Evolutionary conservation across 1,140 invertebrate genomes (phyloP).

Genomic region (Scaptomyza graminum): DNA sequence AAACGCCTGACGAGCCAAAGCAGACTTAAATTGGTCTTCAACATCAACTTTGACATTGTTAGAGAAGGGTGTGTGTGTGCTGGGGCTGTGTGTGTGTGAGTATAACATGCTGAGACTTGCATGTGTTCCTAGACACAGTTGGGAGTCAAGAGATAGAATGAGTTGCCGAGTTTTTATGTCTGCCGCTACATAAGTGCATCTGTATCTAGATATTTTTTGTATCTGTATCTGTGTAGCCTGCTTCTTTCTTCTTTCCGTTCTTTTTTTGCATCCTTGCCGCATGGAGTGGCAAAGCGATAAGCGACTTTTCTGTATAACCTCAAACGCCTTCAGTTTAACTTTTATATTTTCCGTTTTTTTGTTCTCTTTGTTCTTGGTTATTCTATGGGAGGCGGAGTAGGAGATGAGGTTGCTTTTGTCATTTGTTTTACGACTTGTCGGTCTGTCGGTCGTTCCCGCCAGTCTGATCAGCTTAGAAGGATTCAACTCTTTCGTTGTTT

Average conservation of each 20-base stretch:
- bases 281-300: slow-evolving; percentile 19
- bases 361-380: not conserved
- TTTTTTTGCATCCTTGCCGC: not conserved
- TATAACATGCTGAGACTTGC: slow-evolving; percentile 15
- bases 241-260: not conserved
- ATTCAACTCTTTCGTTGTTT: not conserved
- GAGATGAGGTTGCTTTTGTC: not conserved
- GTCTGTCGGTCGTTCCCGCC: not conserved
- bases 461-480: slow-evolving; percentile 29
- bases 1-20: slow-evolving; percentile 12
- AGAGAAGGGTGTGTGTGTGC: not conserved
- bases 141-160: no score
- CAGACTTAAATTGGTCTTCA: slow-evolving; percentile 9
- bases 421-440: slow-evolving; percentile 1
- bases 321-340: slow-evolving; percentile 11
- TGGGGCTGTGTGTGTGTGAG: not conserved
- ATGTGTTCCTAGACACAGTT: no score
- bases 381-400: not conserved
- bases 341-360: slow-evolving; percentile 4
- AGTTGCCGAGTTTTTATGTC: slow-evolving; percentile 10
- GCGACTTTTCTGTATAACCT: slow-evolving; percentile 10
- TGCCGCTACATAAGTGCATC: slow-evolving; percentile 9
- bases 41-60: slow-evolving; percentile 7
- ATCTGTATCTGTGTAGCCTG: slow-evolving; percentile 14
- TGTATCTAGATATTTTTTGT: not conserved